Evolutionary conservation across 2,113 vertebrate species (phyloP), one percentile per base, ranked within the genome.

Genomic region (Tapirus terrestris): DNA sequence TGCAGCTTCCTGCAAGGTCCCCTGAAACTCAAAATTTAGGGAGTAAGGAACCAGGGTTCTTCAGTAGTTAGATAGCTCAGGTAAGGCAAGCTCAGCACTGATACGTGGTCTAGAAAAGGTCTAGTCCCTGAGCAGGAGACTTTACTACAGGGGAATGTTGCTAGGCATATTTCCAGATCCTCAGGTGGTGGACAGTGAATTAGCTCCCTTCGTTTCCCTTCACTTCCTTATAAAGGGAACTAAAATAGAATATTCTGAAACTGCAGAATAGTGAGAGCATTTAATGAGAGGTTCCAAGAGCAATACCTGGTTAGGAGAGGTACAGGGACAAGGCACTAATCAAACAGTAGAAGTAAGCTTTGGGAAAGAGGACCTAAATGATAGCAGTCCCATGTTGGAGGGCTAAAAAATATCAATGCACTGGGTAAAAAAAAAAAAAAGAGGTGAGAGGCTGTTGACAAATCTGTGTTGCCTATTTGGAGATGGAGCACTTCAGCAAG

Each of bases 131-230:
- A 56, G 58, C 58, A 72, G 39, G 43, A 92, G 84, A 48, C 88
- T 43, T 6, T 6, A 39, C 29, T 93, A 14, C 53, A 72, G 31
- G 39, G 82, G 39, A 81, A 5, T 75, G 60, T 73, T 81, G 75
- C 79, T 83, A 73, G 91, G 91, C 16, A 5, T 2, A 84, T 33
- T 61, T 80, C 91, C 95, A 97, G 45, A 56, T 87, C 84, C 51
- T 95, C 25, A 20, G 91, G 85, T 81, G 85, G 89, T 18, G 29
- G 67, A 58, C 31, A 85, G 73, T 82, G 73, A 72, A 95, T 96
- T 76, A 79, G 56, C 43, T 93, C 86, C 96, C 70, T 92, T 63
- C 65, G 21, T 86, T 96, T 91, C 48, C 53, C 56, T 96, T 93
- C 3, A 6, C 82, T 89, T 89, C 89, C 51, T 76, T 88, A 45